Percentiles rank a stretch among this genome's conserved stretches.
These are phyloP conservation scores for Drosophila tristis DNA, from an alignment of 1,140 invertebrate species.

Conservation along the genomic window DNA sequence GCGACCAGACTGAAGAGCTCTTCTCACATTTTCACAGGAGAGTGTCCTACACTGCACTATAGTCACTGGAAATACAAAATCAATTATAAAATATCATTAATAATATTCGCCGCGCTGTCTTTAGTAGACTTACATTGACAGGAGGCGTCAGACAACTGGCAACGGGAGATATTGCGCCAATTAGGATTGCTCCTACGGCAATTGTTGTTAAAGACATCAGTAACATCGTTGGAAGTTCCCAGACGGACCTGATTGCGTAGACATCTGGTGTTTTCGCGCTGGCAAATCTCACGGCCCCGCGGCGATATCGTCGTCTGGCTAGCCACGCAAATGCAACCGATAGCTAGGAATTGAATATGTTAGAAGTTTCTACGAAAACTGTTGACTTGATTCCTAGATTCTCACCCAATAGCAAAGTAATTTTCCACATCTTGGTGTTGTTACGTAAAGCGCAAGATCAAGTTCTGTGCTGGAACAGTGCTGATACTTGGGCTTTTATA, in stretches of 20 bases:
- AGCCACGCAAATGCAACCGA: constrained; percentile 41
- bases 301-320: constrained; percentile 8
- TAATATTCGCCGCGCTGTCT: background rate
- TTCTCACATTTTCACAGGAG: too few species aligned
- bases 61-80: too few species aligned
- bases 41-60: too few species aligned
- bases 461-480: constrained; percentile 15
- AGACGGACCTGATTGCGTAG: constrained; percentile 1
- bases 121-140: constrained; percentile 44
- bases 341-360: constrained; percentile 18
- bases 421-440: constrained; percentile 50
- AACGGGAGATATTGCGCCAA: constrained; percentile 50
- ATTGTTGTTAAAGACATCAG: constrained; percentile 25
- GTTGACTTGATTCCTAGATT: too few species aligned
- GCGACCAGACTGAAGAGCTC: too few species aligned
- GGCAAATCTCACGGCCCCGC: constrained; percentile 12
- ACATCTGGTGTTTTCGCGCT: constrained; percentile 11
- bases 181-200: background rate
- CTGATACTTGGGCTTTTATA: constrained; percentile 39
- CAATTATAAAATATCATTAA: too few species aligned
- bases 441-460: constrained; percentile 1
- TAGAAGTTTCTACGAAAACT: too few species aligned
- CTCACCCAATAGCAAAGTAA: constrained; percentile 56
- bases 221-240: constrained; percentile 37
- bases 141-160: constrained; percentile 37